Evolutionary conservation across 2,888 invertebrate genomes (phyloP), one percentile per base, ranked within the genome.

Genomic region (Crossocerus cetratus): DNA sequence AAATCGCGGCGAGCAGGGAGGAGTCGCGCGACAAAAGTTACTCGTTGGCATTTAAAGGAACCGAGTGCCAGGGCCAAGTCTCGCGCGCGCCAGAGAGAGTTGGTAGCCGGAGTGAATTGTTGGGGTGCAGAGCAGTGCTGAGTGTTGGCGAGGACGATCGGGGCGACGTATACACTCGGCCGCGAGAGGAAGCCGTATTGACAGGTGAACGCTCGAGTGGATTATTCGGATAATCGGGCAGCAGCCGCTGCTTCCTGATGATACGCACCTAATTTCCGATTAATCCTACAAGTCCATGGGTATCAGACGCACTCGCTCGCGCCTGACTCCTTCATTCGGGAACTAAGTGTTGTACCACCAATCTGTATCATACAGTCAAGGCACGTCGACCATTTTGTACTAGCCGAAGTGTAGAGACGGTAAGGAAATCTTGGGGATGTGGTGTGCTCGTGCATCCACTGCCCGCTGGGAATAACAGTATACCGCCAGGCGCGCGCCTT

Each of bases 301-400:
- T 60, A 65, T 77, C 69, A 70, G 59, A 45, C 61, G 60, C 65
- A 55, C 21, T 67, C 63, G 49, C 59, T 74, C 58, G 62, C 65
- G 55, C 63, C 13, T 70, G 72, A 21, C 61, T 72, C 65, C 69
- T 76, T 77, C 72, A 72, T 72, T 42, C 44, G 57, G 59, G 62
- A 76, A 72, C 60, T 53, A 73, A 74, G 62, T 71, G 45, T 76
- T 72, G 66, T 72, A 76, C 60, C 67, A 74, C 57, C 72, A 73
- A 65, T 73, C 72, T 70, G 72, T 82, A 70, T 72, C 68, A 74
- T 69, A 83, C 78, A 76, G 66, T 79, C 82, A 81, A 83, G 80
- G 86, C 83, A 84, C 85, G 84, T 86, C 86, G 69, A 82, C 86
- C 86, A 86, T 86, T 86, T 86, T 86, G 83, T 86, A 85, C 78